A percentile compares a stretch with the other conserved stretches of the same genome.
phyloP scores from a whole-genome alignment of 2,888 invertebrate species.

The Asteroscopus sphinx region DNA sequence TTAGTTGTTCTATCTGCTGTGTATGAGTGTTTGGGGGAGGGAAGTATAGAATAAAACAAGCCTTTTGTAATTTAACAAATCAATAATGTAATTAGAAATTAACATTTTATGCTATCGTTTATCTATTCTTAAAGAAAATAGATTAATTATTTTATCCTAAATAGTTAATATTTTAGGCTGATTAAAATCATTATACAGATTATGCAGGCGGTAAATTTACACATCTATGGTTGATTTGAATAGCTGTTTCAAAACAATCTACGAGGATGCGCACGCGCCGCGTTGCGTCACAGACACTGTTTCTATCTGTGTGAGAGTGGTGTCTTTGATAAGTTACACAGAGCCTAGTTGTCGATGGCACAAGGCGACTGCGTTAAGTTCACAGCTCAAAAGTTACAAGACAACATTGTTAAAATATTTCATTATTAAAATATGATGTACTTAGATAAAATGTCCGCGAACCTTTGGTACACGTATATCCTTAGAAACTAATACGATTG shows the following conservation, averaged over 20 bases:
- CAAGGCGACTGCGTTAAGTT: slow-evolving; percentile 9
- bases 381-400: slow-evolving; percentile 55
- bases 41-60: slow-evolving; percentile 67
- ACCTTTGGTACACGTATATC: slow-evolving; percentile 54
- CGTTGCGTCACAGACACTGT: slow-evolving; percentile 25
- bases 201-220: slow-evolving; percentile 81
- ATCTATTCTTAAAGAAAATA: slow-evolving; percentile 85
- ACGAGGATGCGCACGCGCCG: slow-evolving; percentile 54
- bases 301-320: slow-evolving; percentile 10
- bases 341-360: slow-evolving; percentile 45
- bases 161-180: slow-evolving; percentile 78
- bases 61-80: slow-evolving; percentile 82
- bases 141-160: slow-evolving; percentile 73
- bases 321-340: slow-evolving; percentile 24
- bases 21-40: background rate
- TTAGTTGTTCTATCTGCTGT: background rate
- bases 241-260: slow-evolving; percentile 76
- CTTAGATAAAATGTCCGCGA: slow-evolving; percentile 53
- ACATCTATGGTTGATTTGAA: slow-evolving; percentile 72
- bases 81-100: slow-evolving; percentile 86
- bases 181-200: slow-evolving; percentile 76
- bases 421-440: slow-evolving; percentile 70
- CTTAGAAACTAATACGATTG: slow-evolving; percentile 84
- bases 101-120: slow-evolving; percentile 81
- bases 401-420: slow-evolving; percentile 75